These are phyloP conservation scores for Dasysyrphus tricinctus DNA, from an alignment of 2,888 invertebrate genomes.

Conservation along the genomic window DNA sequence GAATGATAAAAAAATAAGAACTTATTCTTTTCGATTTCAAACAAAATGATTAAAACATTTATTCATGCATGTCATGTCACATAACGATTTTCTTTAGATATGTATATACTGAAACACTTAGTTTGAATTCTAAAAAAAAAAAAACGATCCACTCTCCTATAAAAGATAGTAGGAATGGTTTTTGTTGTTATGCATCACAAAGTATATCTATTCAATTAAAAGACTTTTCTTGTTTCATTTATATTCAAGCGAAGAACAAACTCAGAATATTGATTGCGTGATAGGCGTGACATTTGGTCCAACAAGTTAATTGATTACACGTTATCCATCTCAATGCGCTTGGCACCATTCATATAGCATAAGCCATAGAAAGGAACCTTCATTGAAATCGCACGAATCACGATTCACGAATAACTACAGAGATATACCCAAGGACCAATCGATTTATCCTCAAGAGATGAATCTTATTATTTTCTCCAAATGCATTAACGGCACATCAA, in stretches of 20 bases:
- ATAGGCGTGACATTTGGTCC: slow-evolving; percentile 53
- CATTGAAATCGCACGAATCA: slow-evolving; percentile 12
- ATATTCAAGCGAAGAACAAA: slow-evolving; percentile 42
- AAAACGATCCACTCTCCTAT: not conserved
- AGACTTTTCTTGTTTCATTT: slow-evolving; percentile 16
- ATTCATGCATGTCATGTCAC: slow-evolving; percentile 20
- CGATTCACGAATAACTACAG: no score
- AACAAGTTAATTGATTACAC: slow-evolving; percentile 63
- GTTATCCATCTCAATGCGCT: slow-evolving; percentile 37
- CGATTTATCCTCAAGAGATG: slow-evolving; percentile 21
- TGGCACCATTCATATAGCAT: slow-evolving; percentile 2
- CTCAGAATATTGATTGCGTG: slow-evolving; percentile 55
- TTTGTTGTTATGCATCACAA: slow-evolving; percentile 29
- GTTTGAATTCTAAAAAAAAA: not conserved
- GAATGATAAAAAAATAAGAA: no score
- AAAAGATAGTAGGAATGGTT: not conserved
- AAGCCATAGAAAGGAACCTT: not conserved
- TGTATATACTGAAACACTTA: not conserved
- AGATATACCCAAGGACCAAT: not conserved
- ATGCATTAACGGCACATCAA: slow-evolving; percentile 71
- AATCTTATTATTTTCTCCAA: slow-evolving; percentile 28
- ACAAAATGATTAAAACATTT: slow-evolving; percentile 22
- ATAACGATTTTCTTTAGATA: slow-evolving; percentile 2
- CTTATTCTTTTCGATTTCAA: slow-evolving; percentile 10
- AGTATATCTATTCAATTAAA: slow-evolving; percentile 38